Conservation (phyloP, 2,888 invertebrate species). For the Yponomeuta evonymella region DNA sequence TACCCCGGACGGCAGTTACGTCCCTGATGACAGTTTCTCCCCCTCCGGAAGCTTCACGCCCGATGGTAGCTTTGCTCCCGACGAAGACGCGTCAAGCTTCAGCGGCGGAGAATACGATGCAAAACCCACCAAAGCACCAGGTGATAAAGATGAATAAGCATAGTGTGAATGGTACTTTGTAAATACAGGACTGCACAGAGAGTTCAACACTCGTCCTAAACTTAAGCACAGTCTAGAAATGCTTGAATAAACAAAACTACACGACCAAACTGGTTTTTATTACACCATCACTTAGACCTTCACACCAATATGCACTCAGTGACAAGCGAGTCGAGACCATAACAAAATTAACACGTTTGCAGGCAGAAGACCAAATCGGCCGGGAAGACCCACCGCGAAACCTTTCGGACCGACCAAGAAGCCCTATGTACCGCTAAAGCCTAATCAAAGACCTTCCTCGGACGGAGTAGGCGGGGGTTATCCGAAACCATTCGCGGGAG, state of each 20-base stretch:
- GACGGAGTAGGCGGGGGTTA: conserved; percentile 11
- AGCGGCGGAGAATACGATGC: conserved; percentile 31
- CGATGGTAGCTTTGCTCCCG: conserved; percentile 23
- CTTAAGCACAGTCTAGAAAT: conserved; percentile 10
- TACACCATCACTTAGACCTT: conserved; percentile 63
- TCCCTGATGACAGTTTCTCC: neutral
- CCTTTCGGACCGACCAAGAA: conserved; percentile 63
- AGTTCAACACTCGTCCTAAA: conserved; percentile 13
- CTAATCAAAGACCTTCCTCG: conserved; percentile 41
- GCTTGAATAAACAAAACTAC: conserved; percentile 63
- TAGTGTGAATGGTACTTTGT: conserved; percentile 10
- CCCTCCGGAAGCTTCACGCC: conserved; percentile 14
- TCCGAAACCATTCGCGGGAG: neutral
- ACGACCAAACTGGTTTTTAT: conserved; percentile 72
- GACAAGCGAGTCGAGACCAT: conserved; percentile 38
- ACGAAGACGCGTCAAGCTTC: conserved; percentile 49
- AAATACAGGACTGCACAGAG: conserved; percentile 10
- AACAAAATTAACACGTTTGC: conserved; percentile 63
- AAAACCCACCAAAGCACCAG: conserved; percentile 65
- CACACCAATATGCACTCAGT: conserved; percentile 51
- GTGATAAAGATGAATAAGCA: conserved; percentile 46
- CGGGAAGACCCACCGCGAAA: conserved; percentile 59
- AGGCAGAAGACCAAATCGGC: conserved; percentile 49
- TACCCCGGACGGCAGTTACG: neutral
- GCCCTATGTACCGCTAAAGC: conserved; percentile 68